Evolutionary conservation across 2,888 invertebrate species (phyloP).

Genomic region (Apantesis nais): DNA sequence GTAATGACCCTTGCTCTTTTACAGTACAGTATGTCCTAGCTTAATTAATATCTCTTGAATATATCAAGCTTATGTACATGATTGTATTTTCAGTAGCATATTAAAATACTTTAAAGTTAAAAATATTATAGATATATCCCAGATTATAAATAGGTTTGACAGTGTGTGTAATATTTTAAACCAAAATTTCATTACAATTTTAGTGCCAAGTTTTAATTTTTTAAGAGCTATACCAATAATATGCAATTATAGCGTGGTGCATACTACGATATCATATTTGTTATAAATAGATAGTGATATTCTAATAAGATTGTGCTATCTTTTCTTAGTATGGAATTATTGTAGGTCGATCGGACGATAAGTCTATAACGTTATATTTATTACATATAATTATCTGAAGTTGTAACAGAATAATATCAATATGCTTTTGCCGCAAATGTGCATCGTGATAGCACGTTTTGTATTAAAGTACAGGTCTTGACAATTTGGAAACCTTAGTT

Average conservation of each 20-base stretch:
- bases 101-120: neutral
- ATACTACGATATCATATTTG: neutral
- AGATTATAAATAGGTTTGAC: neutral
- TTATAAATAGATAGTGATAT: neutral
- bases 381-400: neutral
- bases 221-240: neutral
- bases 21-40: no score
- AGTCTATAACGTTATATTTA: neutral
- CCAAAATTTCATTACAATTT: neutral
- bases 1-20: no score
- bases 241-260: neutral
- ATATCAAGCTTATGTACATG: neutral
- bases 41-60: neutral
- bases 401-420: neutral
- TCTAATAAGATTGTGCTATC: neutral
- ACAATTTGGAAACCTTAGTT: neutral
- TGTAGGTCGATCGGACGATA: neutral
- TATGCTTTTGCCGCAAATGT: neutral
- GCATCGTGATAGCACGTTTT: neutral
- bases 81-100: no score
- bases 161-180: neutral
- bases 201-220: neutral
- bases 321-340: neutral
- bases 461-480: neutral
- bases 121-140: neutral